Conservation (phyloP, 1,140 invertebrate genomes). For the Ceratoteleas bidentatus region DNA sequence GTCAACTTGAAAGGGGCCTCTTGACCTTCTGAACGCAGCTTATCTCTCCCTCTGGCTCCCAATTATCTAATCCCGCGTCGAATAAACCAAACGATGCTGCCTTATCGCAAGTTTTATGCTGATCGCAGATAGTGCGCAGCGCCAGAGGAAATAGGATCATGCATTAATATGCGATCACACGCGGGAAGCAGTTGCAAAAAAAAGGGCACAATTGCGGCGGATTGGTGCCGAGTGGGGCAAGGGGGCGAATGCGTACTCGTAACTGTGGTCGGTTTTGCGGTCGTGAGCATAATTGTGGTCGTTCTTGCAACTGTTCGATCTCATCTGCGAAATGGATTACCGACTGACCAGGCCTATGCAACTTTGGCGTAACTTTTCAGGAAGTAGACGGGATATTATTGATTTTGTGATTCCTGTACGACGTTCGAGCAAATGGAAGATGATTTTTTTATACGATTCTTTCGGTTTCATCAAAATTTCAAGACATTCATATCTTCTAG, state of each 20-base stretch:
- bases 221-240: conserved; percentile 23
- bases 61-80: conserved; percentile 51
- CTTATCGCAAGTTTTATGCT: conserved; percentile 45
- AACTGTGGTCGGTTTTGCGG: conserved; percentile 24
- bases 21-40: conserved; percentile 44
- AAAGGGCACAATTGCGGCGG: conserved; percentile 30
- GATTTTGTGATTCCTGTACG: too few species aligned
- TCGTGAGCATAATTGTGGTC: conserved; percentile 48
- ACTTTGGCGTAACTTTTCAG: too few species aligned
- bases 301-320: conserved; percentile 39
- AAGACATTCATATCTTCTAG: too few species aligned
- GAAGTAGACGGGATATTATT: too few species aligned
- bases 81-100: conserved; percentile 26
- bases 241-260: conserved; percentile 44
- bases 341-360: conserved; percentile 21
- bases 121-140: conserved; percentile 27
- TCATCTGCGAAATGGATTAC: conserved; percentile 38
- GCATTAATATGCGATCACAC: conserved; percentile 49
- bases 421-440: too few species aligned
- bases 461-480: too few species aligned
- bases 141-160: conserved; percentile 36
- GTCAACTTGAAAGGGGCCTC: conserved; percentile 39
- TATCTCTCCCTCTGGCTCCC: conserved; percentile 28
- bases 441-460: too few species aligned
- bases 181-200: conserved; percentile 36